phyloP scores from a whole-genome alignment of 2,113 vertebrate species.

The Beaufortia kweichowensis region DNA sequence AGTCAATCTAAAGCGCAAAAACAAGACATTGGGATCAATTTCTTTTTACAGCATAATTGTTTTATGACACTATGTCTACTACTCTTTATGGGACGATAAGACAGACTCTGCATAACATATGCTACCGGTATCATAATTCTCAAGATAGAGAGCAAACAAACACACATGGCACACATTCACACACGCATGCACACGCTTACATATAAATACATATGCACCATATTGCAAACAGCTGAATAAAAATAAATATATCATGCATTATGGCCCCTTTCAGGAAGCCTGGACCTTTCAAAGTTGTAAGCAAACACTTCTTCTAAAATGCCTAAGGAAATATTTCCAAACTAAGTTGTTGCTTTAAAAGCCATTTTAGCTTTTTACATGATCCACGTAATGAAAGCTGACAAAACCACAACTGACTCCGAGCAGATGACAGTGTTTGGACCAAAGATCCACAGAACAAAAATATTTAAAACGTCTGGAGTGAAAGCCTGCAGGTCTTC shows the following conservation, averaged over 20 bases:
- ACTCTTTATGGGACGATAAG: constrained; percentile 55
- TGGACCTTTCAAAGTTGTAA: constrained; percentile 11
- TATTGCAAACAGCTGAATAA: too few species aligned
- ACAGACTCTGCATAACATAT: constrained; percentile 61
- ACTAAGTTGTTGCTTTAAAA: constrained; percentile 50
- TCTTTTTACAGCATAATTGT: constrained; percentile 48
- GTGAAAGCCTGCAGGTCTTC: constrained; percentile 10
- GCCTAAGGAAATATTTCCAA: constrained; percentile 14
- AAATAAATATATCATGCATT: constrained; percentile 7
- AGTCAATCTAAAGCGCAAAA: constrained; percentile 26
- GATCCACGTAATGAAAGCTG: constrained; percentile 45
- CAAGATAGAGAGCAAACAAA: constrained; percentile 43
- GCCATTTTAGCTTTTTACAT: constrained; percentile 55
- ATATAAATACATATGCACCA: neutral
- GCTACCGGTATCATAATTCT: constrained; percentile 62
- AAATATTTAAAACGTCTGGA: constrained; percentile 54
- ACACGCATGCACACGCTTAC: constrained; percentile 2
- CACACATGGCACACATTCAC: too few species aligned
- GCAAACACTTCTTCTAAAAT: constrained; percentile 41
- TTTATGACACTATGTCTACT: constrained; percentile 58
- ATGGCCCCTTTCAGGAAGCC: constrained; percentile 6
- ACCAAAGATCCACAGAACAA: constrained; percentile 28
- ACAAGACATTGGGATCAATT: constrained; percentile 37
- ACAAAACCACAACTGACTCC: constrained; percentile 11
- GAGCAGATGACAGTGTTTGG: constrained; percentile 44